Evolutionary conservation across 2,888 invertebrate species (phyloP).

Genomic region (Acrocyrtus sp.): DNA sequence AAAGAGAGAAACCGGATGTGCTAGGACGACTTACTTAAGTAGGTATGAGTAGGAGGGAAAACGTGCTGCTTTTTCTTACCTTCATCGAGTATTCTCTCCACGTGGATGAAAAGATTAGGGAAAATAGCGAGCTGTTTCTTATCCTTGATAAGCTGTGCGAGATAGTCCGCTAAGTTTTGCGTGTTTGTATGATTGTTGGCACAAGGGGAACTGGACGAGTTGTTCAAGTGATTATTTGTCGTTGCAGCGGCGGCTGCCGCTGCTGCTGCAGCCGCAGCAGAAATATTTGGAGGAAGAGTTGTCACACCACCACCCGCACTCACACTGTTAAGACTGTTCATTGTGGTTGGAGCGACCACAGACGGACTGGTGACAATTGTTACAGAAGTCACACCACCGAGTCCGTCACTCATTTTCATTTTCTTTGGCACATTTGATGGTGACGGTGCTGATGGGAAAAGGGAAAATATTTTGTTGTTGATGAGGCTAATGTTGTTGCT

Average conservation of each 20-base stretch:
- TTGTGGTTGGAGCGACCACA: constrained; percentile 57
- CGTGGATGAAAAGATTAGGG: constrained; percentile 99
- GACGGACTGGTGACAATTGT: constrained; percentile 62
- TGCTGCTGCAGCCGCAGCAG: constrained; percentile 2
- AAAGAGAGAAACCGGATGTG: no score
- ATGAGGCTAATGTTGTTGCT: constrained; percentile 37
- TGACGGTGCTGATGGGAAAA: constrained; percentile 42
- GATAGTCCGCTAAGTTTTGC: constrained; percentile 98
- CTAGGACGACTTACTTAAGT: no score
- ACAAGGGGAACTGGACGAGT: constrained; percentile 49
- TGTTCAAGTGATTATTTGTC: constrained; percentile 45
- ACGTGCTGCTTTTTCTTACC: no score
- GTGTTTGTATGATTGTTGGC: constrained; percentile 73
- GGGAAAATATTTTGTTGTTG: constrained; percentile 49
- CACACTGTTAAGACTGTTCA: constrained; percentile 62
- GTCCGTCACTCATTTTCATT: constrained; percentile 64
- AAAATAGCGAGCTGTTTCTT: constrained; percentile 99
- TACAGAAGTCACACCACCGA: constrained; percentile 62
- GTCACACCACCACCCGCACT: constrained; percentile 55
- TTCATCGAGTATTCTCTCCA: constrained; percentile 99
- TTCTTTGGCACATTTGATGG: constrained; percentile 63
- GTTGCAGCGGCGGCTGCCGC: constrained; percentile 22
- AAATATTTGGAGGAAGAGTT: constrained; percentile 48
- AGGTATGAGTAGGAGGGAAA: no score
- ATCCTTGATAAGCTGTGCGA: constrained; percentile 99